phyloP scores from a whole-genome alignment of 2,113 vertebrate genomes.

The Cochlearius cochlearius region DNA sequence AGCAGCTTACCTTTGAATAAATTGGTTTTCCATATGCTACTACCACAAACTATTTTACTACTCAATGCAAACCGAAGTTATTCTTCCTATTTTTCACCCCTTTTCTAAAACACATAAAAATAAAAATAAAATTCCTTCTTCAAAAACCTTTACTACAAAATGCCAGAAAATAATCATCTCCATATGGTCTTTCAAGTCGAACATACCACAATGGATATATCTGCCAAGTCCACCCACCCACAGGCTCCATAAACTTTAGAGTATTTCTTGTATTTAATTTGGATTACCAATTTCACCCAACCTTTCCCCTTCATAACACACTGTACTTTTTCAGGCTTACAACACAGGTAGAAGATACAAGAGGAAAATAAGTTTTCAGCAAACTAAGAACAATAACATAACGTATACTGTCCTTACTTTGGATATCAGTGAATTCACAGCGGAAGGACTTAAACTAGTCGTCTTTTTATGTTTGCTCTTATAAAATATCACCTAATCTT shows the following conservation, averaged over 20 bases:
- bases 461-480: neutral
- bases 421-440: neutral
- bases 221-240: constrained; percentile 66
- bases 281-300: constrained; percentile 49
- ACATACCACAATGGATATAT: constrained; percentile 15
- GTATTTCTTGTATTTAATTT: constrained; percentile 55
- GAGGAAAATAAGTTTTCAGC: neutral
- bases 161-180: constrained; percentile 67
- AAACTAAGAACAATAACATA: neutral
- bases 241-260: constrained; percentile 49
- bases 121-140: neutral
- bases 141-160: constrained; percentile 57
- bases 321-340: neutral
- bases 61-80: neutral
- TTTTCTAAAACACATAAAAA: neutral
- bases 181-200: constrained; percentile 63
- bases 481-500: constrained; percentile 14
- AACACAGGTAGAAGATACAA: neutral
- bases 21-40: neutral
- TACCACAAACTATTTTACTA: neutral
- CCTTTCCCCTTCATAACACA: constrained; percentile 26
- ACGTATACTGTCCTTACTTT: neutral
- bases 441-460: neutral
- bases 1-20: constrained; percentile 1
- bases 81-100: constrained; percentile 24